Evolutionary conservation across 2,113 vertebrate genomes (phyloP), one percentile per base, ranked within the genome.

Genomic region (Gadus macrocephalus): DNA sequence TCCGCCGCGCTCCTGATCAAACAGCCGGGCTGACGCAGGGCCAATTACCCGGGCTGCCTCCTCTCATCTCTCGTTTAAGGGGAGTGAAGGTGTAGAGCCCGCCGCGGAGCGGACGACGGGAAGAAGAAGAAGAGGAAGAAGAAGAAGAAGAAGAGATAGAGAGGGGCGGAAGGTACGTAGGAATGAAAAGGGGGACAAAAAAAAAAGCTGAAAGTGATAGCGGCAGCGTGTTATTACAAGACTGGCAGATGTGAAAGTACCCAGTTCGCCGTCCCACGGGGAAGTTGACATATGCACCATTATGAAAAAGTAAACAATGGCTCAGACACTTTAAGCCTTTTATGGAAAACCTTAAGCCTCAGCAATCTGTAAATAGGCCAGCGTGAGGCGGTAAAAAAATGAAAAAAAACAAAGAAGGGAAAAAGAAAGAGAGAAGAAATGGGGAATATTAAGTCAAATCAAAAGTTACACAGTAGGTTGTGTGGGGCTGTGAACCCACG

Each of bases 1-100:
- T 83, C 85, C 81, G 79, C 82, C 81, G 76, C 82, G 83, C 85
- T 86, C 84, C 87, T 88, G 87, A 91, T 91, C 89, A 91, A 91
- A 89, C 82, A 84, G 78, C 82, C 82, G 76, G 76, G 88, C 80
- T 87, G 83, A 90, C 83, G 84, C 84, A 88, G 87, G 87, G 87
- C 86, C 88, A 91, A 91, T 90, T 90, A 92, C 89, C 87, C 80
- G 73, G 83, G 86, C 85, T 87, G 81, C 78, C 84, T 88, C 74
- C 86, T 87, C 85, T 89, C 85, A 89, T 88, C 84, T 90, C 83
- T 76, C 82, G 71, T 89, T 90, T 88, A 89, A 81, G 86, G 85
- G 74, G 80, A 86, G 85, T 81, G 80, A 87, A 87, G 85, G 84
- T 83, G 83, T 78, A 83, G 85, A 88, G 69, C 79, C 83, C 72